These are phyloP conservation scores for Ceratina australensis DNA, from an alignment of 1,140 invertebrate genomes.

Conservation along the genomic window DNA sequence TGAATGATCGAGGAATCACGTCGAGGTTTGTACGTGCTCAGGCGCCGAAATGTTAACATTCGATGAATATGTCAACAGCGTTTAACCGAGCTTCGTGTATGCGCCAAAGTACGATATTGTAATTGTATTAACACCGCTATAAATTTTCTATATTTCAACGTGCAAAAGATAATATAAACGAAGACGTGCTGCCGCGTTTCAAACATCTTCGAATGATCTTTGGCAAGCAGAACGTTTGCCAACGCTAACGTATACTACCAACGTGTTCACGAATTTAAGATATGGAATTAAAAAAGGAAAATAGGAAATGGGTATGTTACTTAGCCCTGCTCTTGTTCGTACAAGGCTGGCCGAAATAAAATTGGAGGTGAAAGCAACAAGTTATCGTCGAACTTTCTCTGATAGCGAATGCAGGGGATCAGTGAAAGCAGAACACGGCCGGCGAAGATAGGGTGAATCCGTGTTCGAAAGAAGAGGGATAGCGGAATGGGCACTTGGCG, in stretches of 20 bases:
- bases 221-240: too few relatives aligned
- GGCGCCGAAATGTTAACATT: conserved; percentile 28
- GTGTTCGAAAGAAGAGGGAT: neutral
- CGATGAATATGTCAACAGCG: conserved; percentile 37
- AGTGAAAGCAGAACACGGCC: neutral
- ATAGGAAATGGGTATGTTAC: neutral
- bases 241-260: too few relatives aligned
- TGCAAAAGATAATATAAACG: neutral
- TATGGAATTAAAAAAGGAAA: neutral
- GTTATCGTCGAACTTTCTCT: conserved; percentile 2
- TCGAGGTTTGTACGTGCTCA: conserved; percentile 24
- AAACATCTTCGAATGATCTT: too few relatives aligned
- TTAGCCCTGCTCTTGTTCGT: neutral
- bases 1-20: conserved; percentile 27
- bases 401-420: neutral
- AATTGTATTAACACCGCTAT: neutral
- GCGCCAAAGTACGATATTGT: conserved; percentile 4
- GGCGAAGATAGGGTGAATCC: neutral
- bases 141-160: neutral
- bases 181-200: too few relatives aligned
- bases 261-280: neutral
- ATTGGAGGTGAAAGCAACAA: neutral
- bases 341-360: neutral
- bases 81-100: neutral
- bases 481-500: neutral